A percentile compares a stretch with the other conserved stretches of the same genome.
Conservation (phyloP, 1,140 invertebrate genomes). For the Neotoxoptera formosana region DNA sequence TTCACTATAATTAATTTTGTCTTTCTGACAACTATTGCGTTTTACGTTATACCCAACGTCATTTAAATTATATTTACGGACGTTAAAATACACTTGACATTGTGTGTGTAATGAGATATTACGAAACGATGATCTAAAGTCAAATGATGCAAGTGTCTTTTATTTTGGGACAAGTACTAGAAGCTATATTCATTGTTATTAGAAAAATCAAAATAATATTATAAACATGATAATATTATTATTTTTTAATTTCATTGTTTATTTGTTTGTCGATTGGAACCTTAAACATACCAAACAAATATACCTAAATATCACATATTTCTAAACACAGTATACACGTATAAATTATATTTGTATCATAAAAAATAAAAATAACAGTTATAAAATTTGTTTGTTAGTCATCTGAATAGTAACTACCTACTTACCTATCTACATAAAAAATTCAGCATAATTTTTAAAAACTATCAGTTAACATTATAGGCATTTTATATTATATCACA, state of each 20-base stretch:
- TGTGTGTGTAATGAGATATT: not conserved
- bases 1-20: constrained; percentile 3
- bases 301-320: too few relatives aligned
- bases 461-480: not conserved
- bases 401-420: not conserved
- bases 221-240: not conserved
- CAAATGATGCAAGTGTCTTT: not conserved
- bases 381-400: not conserved
- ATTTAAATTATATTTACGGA: not conserved
- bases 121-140: not conserved
- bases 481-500: not conserved
- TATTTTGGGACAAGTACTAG: not conserved
- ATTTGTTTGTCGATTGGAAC: too few relatives aligned
- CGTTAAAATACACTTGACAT: not conserved
- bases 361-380: not conserved
- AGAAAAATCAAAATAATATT: too few relatives aligned
- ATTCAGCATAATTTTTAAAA: not conserved
- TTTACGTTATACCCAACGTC: not conserved
- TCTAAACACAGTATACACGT: too few relatives aligned
- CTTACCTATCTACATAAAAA: not conserved
- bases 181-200: not conserved
- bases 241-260: too few relatives aligned
- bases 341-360: too few relatives aligned
- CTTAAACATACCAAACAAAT: too few relatives aligned
- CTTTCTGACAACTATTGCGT: not conserved